These are phyloP conservation scores for Hirtodrosophila alboralis DNA, from an alignment of 2,888 invertebrate species.

Conservation along the genomic window DNA sequence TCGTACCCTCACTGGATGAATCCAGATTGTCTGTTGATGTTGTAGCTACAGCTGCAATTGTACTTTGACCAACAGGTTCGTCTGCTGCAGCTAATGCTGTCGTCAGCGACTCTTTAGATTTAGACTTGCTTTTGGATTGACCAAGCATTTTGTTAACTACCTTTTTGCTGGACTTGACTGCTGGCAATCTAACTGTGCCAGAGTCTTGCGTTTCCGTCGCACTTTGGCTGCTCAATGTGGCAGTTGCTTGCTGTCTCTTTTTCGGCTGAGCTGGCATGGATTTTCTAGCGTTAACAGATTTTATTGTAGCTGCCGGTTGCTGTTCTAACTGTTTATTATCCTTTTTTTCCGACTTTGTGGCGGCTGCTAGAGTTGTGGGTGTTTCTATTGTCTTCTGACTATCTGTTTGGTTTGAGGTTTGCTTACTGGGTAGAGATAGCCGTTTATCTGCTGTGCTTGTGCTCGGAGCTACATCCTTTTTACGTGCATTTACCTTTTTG, in stretches of 20 bases:
- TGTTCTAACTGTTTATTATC: background rate
- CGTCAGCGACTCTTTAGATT: background rate
- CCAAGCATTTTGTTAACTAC: background rate
- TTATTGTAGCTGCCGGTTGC: background rate
- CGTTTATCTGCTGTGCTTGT: too few species aligned
- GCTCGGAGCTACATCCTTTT: background rate
- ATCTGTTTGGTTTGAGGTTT: background rate
- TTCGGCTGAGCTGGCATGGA: conserved; percentile 1
- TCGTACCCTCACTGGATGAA: conserved; percentile 15
- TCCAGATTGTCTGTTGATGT: background rate
- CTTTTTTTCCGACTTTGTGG: background rate
- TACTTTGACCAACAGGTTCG: background rate
- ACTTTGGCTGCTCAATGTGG: too few species aligned
- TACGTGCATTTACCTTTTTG: conserved; percentile 10
- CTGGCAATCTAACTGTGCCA: too few species aligned
- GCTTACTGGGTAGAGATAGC: conserved; percentile 3
- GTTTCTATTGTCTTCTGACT: background rate
- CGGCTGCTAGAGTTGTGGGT: background rate
- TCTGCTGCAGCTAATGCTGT: background rate
- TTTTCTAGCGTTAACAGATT: background rate
- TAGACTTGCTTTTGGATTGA: background rate
- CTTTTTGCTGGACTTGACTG: background rate
- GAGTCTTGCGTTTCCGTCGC: too few species aligned
- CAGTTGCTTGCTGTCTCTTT: background rate
- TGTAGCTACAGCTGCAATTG: background rate